Base-by-base conservation (phyloP, 2,888 invertebrate genomes). In the Geophilus truncorum region DNA sequence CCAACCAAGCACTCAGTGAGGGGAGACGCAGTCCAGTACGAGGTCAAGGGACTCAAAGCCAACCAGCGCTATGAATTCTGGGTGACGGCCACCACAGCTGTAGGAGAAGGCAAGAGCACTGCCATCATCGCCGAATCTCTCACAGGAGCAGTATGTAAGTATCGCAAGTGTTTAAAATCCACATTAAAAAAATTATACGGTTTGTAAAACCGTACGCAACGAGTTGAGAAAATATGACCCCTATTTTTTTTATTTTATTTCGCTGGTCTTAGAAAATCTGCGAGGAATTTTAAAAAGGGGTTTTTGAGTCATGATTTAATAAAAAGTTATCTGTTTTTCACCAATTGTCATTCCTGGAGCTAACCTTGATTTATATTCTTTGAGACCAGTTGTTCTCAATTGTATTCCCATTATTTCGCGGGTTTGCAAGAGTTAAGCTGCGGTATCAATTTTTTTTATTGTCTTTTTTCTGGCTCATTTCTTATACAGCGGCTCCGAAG, bases 51-150 rank as follows among this genome's bases (percentile, higher is more conserved):
- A 28, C 83, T 87, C 36, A 84, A 84, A 32, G 83, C 83, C 10
- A 83, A 84, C 80, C 83, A 85, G 12, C 83, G 86, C 57, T 87
- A 87, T 81, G 85, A 85, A 78, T 86, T 87, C 81, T 85, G 86
- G 82, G 86, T 87, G 6, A 85, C 86, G 5, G 87, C 87, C 10
- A 86, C 84, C 76, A 87, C 87, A 0, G 83, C 84, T 32, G 85
- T 86, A 81, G 87, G 87, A 0, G 87, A 87, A 81, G 87, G 88
- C 9, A 84, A 85, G 80, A 83, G 84, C 77, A 87, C 87, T 25
- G 79, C 28, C 7, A 79, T 79, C 15, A 36, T 79, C 21, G 70
- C 81, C n/a, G 34, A 45, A 23, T 36, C 80, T 9, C 80, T 79
- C 51, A 76, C 62, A 25, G 82, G 81, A 45, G 75, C 82, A 32